Percentiles rank a stretch among this genome's conserved stretches.
These are phyloP conservation scores for Dynastes maya DNA, from an alignment of 2,888 invertebrate genomes.

Conservation along the genomic window DNA sequence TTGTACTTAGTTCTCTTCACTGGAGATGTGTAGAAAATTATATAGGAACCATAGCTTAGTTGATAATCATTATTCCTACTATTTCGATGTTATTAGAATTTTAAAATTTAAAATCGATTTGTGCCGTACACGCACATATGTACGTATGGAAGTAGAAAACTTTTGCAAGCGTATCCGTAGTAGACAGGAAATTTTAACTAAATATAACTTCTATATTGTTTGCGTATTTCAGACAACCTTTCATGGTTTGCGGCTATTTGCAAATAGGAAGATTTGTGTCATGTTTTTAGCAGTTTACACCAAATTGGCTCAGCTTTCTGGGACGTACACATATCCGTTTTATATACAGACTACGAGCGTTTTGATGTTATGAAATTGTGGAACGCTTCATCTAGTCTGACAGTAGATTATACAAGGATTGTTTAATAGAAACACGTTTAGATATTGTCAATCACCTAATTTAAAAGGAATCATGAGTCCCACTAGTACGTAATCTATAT, in stretches of 20 bases:
- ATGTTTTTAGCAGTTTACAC: conserved; percentile 1
- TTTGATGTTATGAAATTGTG: too few species aligned
- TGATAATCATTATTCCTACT: too few species aligned
- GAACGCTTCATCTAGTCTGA: too few species aligned
- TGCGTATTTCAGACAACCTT: not conserved
- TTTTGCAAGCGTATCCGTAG: not conserved
- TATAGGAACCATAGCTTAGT: too few species aligned
- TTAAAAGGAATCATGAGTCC: too few species aligned
- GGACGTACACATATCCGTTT: not conserved
- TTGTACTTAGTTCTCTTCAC: too few species aligned
- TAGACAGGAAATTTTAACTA: conserved; percentile 4
- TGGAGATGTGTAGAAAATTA: too few species aligned
- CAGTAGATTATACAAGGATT: too few species aligned
- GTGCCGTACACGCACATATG: not conserved
- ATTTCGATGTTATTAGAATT: not conserved
- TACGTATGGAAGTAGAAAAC: not conserved
- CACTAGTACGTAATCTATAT: too few species aligned
- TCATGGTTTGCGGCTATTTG: conserved; percentile 4
- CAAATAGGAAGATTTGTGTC: not conserved
- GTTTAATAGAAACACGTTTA: too few species aligned
- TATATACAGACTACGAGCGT: too few species aligned
- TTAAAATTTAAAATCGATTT: not conserved
- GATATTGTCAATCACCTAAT: too few species aligned
- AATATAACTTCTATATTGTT: conserved; percentile 8
- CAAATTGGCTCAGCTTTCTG: not conserved